Percentiles rank a stretch among this genome's conserved stretches.
phyloP scores from a whole-genome alignment of 2,888 invertebrate species.

The Lochmaea crataegi region DNA sequence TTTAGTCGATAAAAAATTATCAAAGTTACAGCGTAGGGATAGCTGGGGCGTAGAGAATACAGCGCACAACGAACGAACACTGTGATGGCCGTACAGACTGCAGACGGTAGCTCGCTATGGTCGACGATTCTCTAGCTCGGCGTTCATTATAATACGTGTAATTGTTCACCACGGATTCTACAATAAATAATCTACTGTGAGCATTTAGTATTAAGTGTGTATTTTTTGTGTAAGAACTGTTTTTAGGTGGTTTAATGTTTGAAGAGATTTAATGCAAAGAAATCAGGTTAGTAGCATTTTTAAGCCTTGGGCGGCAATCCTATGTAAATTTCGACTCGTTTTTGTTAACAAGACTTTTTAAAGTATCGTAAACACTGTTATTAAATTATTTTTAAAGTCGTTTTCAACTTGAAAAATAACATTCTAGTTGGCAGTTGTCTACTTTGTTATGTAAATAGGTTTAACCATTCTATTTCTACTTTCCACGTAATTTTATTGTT shows the following conservation, averaged over 20 bases:
- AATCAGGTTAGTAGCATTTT: constrained; percentile 46
- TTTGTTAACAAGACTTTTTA: constrained; percentile 19
- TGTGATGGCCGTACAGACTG: constrained; percentile 57
- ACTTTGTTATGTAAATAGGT: constrained; percentile 37
- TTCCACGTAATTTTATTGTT: constrained; percentile 7
- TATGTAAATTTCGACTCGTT: constrained; percentile 23
- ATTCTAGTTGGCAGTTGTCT: constrained; percentile 24
- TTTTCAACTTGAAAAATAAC: background rate
- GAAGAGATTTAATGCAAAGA: constrained; percentile 26
- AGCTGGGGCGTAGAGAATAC: constrained; percentile 58
- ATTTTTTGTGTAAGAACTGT: constrained; percentile 42
- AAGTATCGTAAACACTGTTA: background rate
- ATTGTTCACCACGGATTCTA: constrained; percentile 4
- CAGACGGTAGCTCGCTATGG: constrained; percentile 40
- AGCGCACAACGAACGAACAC: constrained; percentile 48
- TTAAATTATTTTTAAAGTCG: constrained; percentile 10
- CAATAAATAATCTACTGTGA: constrained; percentile 19
- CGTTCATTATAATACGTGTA: constrained; percentile 28
- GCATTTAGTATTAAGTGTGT: constrained; percentile 15
- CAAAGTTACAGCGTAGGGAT: constrained; percentile 27
- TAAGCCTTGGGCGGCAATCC: constrained; percentile 25
- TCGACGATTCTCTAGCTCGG: constrained; percentile 18
- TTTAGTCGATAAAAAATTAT: constrained; percentile 1
- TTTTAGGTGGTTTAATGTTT: constrained; percentile 20
- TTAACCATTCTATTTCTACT: constrained; percentile 20